A percentile compares a stretch with the other conserved stretches of the same genome.
phyloP scores from a whole-genome alignment of 2,113 vertebrate genomes.

The Nasalis larvatus region DNA sequence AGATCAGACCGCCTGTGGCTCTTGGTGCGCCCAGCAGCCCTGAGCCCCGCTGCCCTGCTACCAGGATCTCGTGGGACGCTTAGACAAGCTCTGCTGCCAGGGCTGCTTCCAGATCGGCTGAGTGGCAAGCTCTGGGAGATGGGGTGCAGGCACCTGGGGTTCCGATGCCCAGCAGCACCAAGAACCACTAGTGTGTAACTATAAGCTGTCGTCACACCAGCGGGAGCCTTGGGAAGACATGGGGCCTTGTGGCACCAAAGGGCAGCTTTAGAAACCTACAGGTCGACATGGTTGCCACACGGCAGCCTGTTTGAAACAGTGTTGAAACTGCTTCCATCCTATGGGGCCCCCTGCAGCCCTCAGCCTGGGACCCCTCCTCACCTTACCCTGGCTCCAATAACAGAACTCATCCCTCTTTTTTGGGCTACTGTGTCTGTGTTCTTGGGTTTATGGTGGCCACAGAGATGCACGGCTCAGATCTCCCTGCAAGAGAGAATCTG shows the following conservation, averaged over 20 bases:
- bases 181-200: accelerated
- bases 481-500: background rate
- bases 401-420: background rate
- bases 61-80: background rate
- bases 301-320: too few relatives aligned
- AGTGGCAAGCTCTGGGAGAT: background rate
- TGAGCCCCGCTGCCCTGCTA: background rate
- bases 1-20: background rate
- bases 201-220: accelerated
- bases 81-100: accelerated
- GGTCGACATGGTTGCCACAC: accelerated
- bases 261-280: background rate
- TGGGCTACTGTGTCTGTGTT: background rate
- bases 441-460: too few relatives aligned
- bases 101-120: background rate
- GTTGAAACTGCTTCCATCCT: background rate
- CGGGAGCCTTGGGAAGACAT: background rate
- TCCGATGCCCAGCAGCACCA: accelerated
- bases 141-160: background rate
- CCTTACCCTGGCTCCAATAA: background rate
- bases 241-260: background rate
- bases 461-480: background rate
- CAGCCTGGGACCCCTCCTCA: too few relatives aligned
- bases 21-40: background rate
- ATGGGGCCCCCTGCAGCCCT: too few relatives aligned